Evolutionary conservation across 2,888 invertebrate genomes (phyloP).

Genomic region (Empis livida): DNA sequence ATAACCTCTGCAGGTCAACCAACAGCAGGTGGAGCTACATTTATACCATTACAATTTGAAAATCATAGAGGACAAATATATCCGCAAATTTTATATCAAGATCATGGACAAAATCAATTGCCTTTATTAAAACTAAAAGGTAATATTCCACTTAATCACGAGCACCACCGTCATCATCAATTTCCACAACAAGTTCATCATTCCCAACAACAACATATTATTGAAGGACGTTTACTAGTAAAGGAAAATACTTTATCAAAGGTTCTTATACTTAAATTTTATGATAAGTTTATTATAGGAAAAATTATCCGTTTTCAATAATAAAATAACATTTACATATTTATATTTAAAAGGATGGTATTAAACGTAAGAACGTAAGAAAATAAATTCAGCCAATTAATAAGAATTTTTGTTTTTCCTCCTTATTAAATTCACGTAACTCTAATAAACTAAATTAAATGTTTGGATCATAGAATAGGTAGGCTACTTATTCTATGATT

Average conservation of each 20-base stretch:
- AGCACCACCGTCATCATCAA: constrained; percentile 6
- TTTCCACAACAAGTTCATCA: constrained; percentile 8
- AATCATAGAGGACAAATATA: background rate
- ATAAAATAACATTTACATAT: too few relatives aligned
- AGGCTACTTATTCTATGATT: too few relatives aligned
- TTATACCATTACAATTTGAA: background rate
- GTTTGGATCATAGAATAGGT: too few relatives aligned
- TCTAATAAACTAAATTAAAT: too few relatives aligned
- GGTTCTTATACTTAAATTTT: background rate
- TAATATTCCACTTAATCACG: background rate
- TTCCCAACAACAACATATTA: constrained; percentile 11
- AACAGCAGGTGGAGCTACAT: background rate
- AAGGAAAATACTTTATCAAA: background rate
- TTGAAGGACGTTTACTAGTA: background rate
- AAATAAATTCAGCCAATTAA: too few relatives aligned
- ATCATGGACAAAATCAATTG: background rate
- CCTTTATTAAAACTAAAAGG: background rate
- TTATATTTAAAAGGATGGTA: too few relatives aligned
- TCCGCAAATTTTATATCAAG: background rate
- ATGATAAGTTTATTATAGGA: too few relatives aligned
- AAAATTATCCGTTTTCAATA: too few relatives aligned
- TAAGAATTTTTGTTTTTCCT: too few relatives aligned
- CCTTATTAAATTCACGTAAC: too few relatives aligned
- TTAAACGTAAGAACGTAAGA: too few relatives aligned
- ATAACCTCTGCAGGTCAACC: constrained; percentile 1